These are phyloP conservation scores for Centroberyx gerrardi DNA, from an alignment of 2,797 vertebrate species.

Conservation along the genomic window DNA sequence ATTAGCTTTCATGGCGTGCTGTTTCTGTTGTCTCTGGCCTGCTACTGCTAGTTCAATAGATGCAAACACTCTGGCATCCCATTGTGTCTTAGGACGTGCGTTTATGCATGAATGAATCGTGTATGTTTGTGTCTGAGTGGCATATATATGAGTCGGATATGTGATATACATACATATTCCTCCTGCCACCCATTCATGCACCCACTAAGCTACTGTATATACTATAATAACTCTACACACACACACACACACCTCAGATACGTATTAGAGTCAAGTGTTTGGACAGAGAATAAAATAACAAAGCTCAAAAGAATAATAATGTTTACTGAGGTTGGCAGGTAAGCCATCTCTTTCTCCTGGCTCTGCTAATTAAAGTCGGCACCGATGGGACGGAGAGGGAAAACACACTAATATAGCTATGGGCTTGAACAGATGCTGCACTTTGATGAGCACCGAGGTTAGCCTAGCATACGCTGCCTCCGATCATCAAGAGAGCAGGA, in stretches of 20 bases:
- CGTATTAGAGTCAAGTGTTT: conserved; percentile 52
- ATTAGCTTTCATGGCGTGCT: conserved; percentile 64
- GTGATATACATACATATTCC: no score
- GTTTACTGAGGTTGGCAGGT: conserved; percentile 79
- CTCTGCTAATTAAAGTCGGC: conserved; percentile 80
- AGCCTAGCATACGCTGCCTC: conserved; percentile 58
- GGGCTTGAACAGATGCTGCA: conserved; percentile 78
- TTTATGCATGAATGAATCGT: background rate
- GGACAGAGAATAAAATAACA: conserved; percentile 71
- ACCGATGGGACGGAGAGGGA: conserved; percentile 62
- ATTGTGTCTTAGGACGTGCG: background rate
- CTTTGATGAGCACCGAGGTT: conserved; percentile 77
- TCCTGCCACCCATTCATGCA: conserved; percentile 12
- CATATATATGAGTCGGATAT: conserved; percentile 11
- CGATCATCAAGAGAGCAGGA: conserved; percentile 54
- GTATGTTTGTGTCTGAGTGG: conserved; percentile 14
- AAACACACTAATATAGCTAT: conserved; percentile 58
- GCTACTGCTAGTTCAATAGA: conserved; percentile 17
- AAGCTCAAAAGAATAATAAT: conserved; percentile 71
- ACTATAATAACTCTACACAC: conserved; percentile 40
- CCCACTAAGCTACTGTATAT: background rate
- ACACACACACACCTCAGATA: conserved; percentile 36
- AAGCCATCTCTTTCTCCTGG: conserved; percentile 71
- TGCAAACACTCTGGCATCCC: conserved; percentile 46
- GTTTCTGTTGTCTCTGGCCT: conserved; percentile 56